These are phyloP conservation scores for Silurus asotus DNA, from an alignment of 2,113 vertebrate species.

Conservation along the genomic window DNA sequence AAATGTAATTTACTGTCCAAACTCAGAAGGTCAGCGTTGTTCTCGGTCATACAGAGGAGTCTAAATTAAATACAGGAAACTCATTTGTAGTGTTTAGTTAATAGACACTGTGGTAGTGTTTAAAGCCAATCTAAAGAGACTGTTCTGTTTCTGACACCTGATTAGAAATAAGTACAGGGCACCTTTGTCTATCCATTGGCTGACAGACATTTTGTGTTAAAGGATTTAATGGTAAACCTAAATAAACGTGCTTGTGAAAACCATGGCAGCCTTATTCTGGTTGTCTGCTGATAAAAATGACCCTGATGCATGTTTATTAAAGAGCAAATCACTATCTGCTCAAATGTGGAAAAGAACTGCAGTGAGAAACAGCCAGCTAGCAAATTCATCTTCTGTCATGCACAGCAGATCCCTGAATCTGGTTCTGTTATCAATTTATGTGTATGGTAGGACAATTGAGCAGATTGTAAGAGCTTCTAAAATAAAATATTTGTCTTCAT, in stretches of 20 bases:
- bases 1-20: conserved; percentile 22
- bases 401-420: neutral
- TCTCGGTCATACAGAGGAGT: neutral
- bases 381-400: neutral
- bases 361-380: neutral
- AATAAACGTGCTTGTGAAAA: neutral
- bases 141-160: neutral
- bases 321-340: conserved; percentile 6
- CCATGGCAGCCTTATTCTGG: neutral
- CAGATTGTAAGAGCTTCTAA: neutral
- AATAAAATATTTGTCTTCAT: neutral
- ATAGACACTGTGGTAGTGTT: conserved; percentile 4
- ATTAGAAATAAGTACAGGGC: conserved; percentile 25
- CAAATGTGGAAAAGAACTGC: neutral
- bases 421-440: neutral
- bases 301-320: neutral
- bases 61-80: neutral
- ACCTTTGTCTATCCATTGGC: neutral
- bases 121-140: conserved; percentile 1
- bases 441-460: neutral
- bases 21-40: conserved; percentile 15
- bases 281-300: conserved; percentile 2
- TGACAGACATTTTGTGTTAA: neutral
- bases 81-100: neutral
- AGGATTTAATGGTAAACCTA: conserved; percentile 19